phyloP scores from a whole-genome alignment of 2,113 vertebrate species.

The Nibea coibor region DNA sequence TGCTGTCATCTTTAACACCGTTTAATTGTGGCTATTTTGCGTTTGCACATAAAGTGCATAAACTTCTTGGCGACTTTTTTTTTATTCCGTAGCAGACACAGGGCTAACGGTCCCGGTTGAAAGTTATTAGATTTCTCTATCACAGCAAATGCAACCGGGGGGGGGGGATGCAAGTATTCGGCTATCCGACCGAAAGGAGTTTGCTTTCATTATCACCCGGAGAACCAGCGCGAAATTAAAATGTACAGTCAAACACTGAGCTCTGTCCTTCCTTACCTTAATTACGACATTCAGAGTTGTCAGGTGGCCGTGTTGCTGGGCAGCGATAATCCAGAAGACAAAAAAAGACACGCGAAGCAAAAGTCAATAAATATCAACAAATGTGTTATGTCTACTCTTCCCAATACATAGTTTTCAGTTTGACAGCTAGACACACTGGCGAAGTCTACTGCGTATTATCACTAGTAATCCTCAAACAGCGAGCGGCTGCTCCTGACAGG shows the following conservation, averaged over 20 bases:
- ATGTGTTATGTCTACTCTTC: conserved; percentile 63
- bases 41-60: background rate
- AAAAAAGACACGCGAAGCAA: conserved; percentile 50
- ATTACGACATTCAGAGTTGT: conserved; percentile 86
- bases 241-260: conserved; percentile 24
- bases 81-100: conserved; percentile 33
- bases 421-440: conserved; percentile 80
- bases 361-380: conserved; percentile 70
- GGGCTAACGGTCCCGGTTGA: conserved; percentile 49
- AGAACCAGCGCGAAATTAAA: conserved; percentile 39
- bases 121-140: conserved; percentile 62
- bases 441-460: conserved; percentile 78
- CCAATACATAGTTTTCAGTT: conserved; percentile 79
- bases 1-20: background rate
- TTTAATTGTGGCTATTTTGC: background rate
- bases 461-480: conserved; percentile 75
- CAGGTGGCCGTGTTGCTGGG: conserved; percentile 84
- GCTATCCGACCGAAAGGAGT: conserved; percentile 15
- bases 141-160: conserved; percentile 11
- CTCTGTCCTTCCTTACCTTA: conserved; percentile 82
- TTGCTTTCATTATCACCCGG: conserved; percentile 17
- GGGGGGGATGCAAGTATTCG: background rate
- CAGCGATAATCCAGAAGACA: conserved; percentile 79
- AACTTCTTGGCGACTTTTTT: conserved; percentile 59
- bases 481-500: conserved; percentile 73